Conservation (phyloP, 2,888 invertebrate species). For the Mylabris sibirica region DNA sequence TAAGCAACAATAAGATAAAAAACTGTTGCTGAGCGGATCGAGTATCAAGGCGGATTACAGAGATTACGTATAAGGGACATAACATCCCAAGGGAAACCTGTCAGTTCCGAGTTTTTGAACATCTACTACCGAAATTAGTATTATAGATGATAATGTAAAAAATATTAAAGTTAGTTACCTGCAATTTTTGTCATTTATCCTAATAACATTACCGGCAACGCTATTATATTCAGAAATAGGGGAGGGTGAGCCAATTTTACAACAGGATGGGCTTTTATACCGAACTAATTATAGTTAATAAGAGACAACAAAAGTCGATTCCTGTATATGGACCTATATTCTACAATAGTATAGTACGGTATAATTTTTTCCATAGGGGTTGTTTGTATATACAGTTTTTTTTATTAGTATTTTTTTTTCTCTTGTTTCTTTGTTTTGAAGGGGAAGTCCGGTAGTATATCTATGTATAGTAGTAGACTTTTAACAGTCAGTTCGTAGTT, state of each 20-base stretch:
- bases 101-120: conserved; percentile 38
- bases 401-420: background rate
- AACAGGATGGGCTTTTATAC: conserved; percentile 33
- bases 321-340: conserved; percentile 50
- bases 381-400: conserved; percentile 36
- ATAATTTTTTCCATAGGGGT: conserved; percentile 52
- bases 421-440: conserved; percentile 37
- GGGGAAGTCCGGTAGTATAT: conserved; percentile 46
- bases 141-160: conserved; percentile 24
- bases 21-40: conserved; percentile 52
- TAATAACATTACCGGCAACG: conserved; percentile 23
- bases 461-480: conserved; percentile 38
- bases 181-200: conserved; percentile 33
- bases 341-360: conserved; percentile 35
- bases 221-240: conserved; percentile 28
- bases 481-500: conserved; percentile 49
- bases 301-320: conserved; percentile 53
- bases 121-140: conserved; percentile 28
- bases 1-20: conserved; percentile 51
- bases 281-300: conserved; percentile 54
- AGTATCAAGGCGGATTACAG: conserved; percentile 42
- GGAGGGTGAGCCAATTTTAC: conserved; percentile 22
- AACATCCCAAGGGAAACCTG: conserved; percentile 46
- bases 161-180: conserved; percentile 22
- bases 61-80: conserved; percentile 49